Percentiles rank a stretch among this genome's conserved stretches.
Evolutionary conservation across 2,113 vertebrate genomes (phyloP).

Genomic region (Istiophorus platypterus): DNA sequence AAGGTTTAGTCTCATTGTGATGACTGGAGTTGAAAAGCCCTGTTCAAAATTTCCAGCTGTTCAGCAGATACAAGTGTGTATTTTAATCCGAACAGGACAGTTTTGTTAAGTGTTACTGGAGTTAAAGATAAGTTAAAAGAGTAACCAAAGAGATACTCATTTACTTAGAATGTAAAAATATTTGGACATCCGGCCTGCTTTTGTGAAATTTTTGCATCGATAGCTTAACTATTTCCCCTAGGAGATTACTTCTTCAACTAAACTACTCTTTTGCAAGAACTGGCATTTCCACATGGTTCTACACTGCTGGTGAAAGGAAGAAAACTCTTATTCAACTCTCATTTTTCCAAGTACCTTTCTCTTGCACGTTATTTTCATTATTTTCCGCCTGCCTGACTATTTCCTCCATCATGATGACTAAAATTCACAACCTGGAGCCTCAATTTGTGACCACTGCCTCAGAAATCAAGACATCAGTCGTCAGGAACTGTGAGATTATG

Average conservation of each 20-base stretch:
- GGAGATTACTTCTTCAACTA: not conserved
- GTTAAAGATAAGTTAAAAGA: not conserved
- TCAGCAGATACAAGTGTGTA: not conserved
- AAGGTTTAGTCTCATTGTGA: not conserved
- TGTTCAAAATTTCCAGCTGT: not conserved
- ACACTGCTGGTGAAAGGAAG: not conserved
- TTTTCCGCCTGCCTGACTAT: not conserved
- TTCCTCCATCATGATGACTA: not conserved
- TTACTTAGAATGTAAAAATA: not conserved
- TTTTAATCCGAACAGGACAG: not conserved
- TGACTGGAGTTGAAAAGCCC: not conserved
- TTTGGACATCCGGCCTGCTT: not conserved
- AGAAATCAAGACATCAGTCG: conserved; percentile 32
- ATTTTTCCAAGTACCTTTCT: not conserved
- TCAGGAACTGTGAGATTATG: conserved; percentile 62
- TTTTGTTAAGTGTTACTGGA: not conserved
- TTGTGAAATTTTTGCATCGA: conserved; percentile 12
- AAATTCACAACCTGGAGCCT: not conserved
- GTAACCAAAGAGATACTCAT: not conserved
- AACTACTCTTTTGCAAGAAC: not conserved
- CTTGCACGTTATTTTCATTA: not conserved
- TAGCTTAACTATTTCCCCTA: not conserved
- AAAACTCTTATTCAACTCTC: not conserved
- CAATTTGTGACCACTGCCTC: not conserved
- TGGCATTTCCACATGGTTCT: not conserved